phyloP scores from a whole-genome alignment of 2,888 invertebrate genomes.

The Julus scandinavius region DNA sequence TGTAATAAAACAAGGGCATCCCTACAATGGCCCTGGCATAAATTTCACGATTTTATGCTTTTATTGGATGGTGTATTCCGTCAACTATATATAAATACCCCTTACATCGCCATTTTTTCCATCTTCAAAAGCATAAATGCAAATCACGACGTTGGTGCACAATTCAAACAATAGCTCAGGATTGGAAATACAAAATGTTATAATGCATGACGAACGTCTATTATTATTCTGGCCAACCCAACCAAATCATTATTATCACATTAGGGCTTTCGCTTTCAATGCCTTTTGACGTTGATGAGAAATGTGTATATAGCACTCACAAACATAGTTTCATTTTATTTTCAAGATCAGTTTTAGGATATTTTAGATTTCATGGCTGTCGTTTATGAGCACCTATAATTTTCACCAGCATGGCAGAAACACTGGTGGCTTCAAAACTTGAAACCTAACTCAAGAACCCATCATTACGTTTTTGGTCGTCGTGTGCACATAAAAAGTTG shows the following conservation, averaged over 20 bases:
- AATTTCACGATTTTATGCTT: conserved; percentile 16
- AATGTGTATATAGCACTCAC: background rate
- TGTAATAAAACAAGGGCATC: background rate
- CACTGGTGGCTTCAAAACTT: background rate
- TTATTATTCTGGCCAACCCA: background rate
- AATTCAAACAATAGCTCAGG: background rate
- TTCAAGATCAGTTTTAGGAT: background rate
- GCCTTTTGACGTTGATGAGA: background rate
- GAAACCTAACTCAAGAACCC: background rate
- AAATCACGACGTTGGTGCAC: conserved; percentile 11
- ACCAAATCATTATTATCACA: background rate
- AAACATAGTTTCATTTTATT: background rate
- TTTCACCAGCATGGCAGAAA: background rate
- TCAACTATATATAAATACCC: background rate
- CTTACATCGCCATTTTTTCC: background rate
- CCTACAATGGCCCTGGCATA: background rate
- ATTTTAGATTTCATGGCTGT: background rate
- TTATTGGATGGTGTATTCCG: background rate
- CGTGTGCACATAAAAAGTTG: background rate
- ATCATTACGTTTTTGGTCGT: background rate
- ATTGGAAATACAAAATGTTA: background rate
- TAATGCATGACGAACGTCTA: background rate
- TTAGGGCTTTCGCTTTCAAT: background rate
- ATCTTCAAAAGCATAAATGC: conserved; percentile 3
- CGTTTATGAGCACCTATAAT: conserved; percentile 38